phyloP scores from a whole-genome alignment of 1,140 invertebrate species.

The Periplaneta americana region DNA sequence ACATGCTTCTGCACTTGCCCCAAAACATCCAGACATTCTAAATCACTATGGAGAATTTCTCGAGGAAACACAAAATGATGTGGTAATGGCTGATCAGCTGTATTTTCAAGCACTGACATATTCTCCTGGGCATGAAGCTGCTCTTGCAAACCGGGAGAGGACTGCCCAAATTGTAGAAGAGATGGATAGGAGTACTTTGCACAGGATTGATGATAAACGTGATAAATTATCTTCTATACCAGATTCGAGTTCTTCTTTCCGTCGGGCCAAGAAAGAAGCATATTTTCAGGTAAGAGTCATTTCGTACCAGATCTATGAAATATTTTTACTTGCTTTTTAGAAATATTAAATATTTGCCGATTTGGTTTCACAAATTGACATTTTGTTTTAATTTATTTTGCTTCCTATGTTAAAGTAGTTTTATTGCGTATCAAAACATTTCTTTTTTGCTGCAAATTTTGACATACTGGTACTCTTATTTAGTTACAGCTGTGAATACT shows the following conservation, averaged over 20 bases:
- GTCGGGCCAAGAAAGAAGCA: slow-evolving; percentile 86
- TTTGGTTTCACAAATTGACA: too few species aligned
- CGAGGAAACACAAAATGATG: slow-evolving; percentile 78
- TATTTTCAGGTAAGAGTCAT: slow-evolving; percentile 74
- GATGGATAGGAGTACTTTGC: slow-evolving; percentile 73
- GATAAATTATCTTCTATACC: slow-evolving; percentile 76
- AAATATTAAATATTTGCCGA: too few species aligned
- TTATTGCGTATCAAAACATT: too few species aligned
- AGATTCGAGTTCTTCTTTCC: slow-evolving; percentile 68
- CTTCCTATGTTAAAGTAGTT: too few species aligned
- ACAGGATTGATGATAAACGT: slow-evolving; percentile 81
- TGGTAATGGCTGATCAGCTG: slow-evolving; percentile 85
- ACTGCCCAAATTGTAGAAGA: slow-evolving; percentile 87
- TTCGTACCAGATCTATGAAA: too few species aligned
- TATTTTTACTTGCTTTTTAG: too few species aligned
- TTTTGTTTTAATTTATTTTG: too few species aligned
- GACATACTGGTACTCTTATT: too few species aligned
- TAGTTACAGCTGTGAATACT: too few species aligned
- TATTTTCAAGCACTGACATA: slow-evolving; percentile 77
- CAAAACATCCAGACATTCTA: slow-evolving; percentile 86
- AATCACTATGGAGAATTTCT: slow-evolving; percentile 92
- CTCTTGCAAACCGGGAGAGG: slow-evolving; percentile 73
- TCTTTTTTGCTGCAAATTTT: too few species aligned
- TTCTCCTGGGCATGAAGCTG: slow-evolving; percentile 75
- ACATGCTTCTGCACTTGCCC: slow-evolving; percentile 85